A percentile compares a stretch with the other conserved stretches of the same genome.
phyloP scores from a whole-genome alignment of 2,113 vertebrate species.

The Cochlearius cochlearius region DNA sequence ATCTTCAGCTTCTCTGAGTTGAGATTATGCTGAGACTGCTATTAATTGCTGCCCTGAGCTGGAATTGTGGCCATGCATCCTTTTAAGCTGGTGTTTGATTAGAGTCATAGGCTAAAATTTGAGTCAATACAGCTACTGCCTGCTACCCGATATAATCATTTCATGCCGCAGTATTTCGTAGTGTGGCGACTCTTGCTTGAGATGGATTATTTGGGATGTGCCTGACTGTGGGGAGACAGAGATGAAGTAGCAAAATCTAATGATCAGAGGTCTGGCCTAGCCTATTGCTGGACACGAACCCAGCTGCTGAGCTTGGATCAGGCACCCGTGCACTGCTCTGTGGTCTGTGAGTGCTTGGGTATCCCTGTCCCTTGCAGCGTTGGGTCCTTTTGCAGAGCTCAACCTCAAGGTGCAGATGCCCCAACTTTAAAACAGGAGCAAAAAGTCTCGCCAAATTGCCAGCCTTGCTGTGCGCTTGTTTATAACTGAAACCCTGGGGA shows the following conservation, averaged over 20 bases:
- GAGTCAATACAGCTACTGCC: background rate
- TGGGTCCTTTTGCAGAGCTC: background rate
- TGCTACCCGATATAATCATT: background rate
- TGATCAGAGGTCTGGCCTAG: background rate
- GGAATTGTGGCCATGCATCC: background rate
- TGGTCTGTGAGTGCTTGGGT: rapidly evolving
- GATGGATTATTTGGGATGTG: background rate
- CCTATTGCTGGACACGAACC: rapidly evolving
- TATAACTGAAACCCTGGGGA: background rate
- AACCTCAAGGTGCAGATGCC: background rate
- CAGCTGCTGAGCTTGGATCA: background rate
- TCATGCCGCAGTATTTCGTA: background rate
- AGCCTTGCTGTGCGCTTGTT: background rate
- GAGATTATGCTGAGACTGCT: background rate
- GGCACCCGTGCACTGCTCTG: background rate
- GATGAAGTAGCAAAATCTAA: background rate
- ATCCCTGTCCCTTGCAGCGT: rapidly evolving
- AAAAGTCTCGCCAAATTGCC: background rate
- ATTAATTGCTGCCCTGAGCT: background rate
- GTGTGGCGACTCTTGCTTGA: background rate
- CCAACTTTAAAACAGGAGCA: background rate
- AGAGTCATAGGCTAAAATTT: background rate
- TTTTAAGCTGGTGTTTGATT: background rate
- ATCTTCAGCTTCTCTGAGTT: background rate
- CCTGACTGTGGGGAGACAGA: background rate